Evolutionary conservation across 2,888 invertebrate genomes (phyloP), one percentile per base, ranked within the genome.

Genomic region (Zaprionus bogoriensis): DNA sequence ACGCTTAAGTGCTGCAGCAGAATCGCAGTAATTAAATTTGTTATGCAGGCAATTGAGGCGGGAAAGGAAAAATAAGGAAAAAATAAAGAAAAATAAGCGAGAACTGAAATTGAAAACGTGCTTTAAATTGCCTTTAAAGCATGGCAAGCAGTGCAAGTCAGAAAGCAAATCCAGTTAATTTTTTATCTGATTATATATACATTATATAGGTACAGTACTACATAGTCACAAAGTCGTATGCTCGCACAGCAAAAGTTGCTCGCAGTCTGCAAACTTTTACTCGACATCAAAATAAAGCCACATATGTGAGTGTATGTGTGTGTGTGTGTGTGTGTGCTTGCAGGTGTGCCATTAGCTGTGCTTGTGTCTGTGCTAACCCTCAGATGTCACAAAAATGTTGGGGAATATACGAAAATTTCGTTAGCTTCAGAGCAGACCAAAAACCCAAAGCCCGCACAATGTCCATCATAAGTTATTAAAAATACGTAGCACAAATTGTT

Each of bases 391-490:
- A 46, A 46, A 28, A 47, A 1, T 7, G 27, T 36, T 30, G 51
- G 32, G 41, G 36, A 28, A 62, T 50, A 67, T 45, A 60, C 39
- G 44, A 44, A 36, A 48, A 68, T 58, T 58, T 66, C 41, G 14
- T 57, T 23, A 32, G 61, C 14, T n/a, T 7, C 4, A 10, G n/a
- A 39, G 27, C 6, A 3, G 27, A 27, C 36, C 47, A 41, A 23
- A 25, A 54, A n/a, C 9, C 28, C 10, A 39, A 53, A 58, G 44
- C 20, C 23, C 25, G 25, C 51, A 50, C 65, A 65, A 42, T 55
- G 71, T 50, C 44, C 32, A 48, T 50, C 46, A 82, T 70, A 66
- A 78, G 59, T 82, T 86, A 86, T 77, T 77, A 44, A 77, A 77
- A 51, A 77, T 54, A 50, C 25, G 28, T 52, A 53, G 38, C 25